Percentiles rank a stretch among this genome's conserved stretches.
phyloP scores from a whole-genome alignment of 64 coral and sea anemone genomes.

The Actinia tenebrosa region DNA sequence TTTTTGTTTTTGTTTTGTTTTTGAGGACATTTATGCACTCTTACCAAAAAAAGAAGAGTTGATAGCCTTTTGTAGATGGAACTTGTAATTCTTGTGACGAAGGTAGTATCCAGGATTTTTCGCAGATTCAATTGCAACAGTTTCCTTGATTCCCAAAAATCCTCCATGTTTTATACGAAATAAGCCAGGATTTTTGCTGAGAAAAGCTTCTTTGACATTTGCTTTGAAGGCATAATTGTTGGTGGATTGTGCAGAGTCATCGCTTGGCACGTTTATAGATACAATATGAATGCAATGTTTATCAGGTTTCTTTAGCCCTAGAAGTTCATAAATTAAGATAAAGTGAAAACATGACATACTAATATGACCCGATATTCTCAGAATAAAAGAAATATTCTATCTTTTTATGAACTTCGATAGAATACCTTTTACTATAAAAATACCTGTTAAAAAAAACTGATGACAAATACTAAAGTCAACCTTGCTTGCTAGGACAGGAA shows the following conservation, averaged over 20 bases:
- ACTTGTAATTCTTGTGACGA: conserved; percentile 86
- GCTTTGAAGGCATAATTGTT: conserved; percentile 58
- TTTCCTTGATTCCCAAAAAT: conserved; percentile 45
- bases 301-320: neutral
- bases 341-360: neutral
- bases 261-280: conserved; percentile 55
- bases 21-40: neutral
- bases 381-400: no score
- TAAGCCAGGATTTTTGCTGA: conserved; percentile 26
- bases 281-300: conserved; percentile 47
- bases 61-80: conserved; percentile 51
- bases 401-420: no score
- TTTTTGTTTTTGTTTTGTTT: neutral
- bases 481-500: no score
- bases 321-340: neutral
- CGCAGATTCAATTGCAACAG: conserved; percentile 54
- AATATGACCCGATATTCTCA: neutral
- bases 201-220: conserved; percentile 36
- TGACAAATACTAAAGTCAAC: no score
- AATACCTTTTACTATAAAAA: no score
- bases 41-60: conserved; percentile 65
- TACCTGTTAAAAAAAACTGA: no score
- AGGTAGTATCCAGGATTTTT: conserved; percentile 44
- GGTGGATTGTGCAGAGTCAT: conserved; percentile 32
- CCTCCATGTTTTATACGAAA: conserved; percentile 52